Conservation (phyloP, 2,888 invertebrate species). For the Lochmaea crataegi region DNA sequence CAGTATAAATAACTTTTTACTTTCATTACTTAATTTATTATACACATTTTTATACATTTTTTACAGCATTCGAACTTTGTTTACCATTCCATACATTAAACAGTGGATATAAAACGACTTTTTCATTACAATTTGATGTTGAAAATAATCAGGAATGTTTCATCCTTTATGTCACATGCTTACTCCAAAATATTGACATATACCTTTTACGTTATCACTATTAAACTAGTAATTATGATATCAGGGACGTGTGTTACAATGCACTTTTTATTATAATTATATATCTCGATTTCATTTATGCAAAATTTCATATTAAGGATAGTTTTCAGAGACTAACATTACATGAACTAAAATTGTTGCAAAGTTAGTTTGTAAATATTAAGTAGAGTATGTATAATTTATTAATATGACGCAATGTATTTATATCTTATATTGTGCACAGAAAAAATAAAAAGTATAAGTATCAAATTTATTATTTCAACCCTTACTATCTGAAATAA, state of each 20-base stretch:
- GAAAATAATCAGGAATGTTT: background rate
- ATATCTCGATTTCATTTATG: background rate
- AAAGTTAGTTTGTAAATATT: background rate
- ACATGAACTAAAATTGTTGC: no score
- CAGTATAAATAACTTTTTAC: conserved; percentile 52
- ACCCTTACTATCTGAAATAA: background rate
- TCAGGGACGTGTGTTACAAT: background rate
- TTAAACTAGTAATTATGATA: background rate
- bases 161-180: background rate
- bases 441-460: background rate
- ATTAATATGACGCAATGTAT: background rate
- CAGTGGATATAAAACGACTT: background rate
- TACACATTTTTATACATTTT: conserved; percentile 50
- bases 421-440: background rate
- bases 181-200: background rate
- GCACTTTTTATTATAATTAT: background rate
- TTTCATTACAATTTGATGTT: background rate
- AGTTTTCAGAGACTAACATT: no score
- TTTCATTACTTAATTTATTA: no score
- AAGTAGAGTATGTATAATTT: background rate
- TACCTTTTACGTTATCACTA: background rate
- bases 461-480: background rate
- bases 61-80: conserved; percentile 35
- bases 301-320: background rate
- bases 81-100: conserved; percentile 1